Conservation (phyloP, 2,113 vertebrate species). For the Quiscalus mexicanus region DNA sequence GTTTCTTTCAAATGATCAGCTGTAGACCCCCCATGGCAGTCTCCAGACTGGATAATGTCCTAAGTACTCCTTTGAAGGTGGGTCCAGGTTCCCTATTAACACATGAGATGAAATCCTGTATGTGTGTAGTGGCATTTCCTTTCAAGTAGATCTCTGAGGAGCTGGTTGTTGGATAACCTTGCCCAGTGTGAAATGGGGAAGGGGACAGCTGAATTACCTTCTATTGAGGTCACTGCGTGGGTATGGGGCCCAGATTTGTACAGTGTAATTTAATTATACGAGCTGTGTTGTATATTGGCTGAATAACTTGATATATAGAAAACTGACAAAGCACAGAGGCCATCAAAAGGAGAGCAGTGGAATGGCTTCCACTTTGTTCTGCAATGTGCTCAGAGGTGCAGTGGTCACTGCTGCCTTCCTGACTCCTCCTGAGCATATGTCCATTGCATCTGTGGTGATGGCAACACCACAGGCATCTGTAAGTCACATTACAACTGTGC, state of each 20-base stretch:
- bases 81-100: not conserved
- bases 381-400: not conserved
- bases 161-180: not conserved
- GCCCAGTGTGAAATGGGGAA: not conserved
- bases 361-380: not conserved
- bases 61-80: not conserved
- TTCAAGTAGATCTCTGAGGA: not conserved
- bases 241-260: not conserved
- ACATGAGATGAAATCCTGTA: not conserved
- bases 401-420: not conserved
- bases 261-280: not conserved
- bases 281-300: not conserved
- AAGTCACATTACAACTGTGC: not conserved
- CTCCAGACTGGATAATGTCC: not conserved
- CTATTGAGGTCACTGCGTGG: not conserved
- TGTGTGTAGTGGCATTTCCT: not conserved
- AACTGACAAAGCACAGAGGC: not conserved
- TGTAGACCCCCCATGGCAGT: not conserved
- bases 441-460: not conserved
- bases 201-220: not conserved
- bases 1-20: not conserved
- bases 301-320: not conserved
- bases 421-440: not conserved
- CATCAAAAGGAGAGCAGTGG: not conserved
- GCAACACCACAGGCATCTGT: not conserved